Evolutionary conservation across 2,888 invertebrate genomes (phyloP), one percentile per base, ranked within the genome.

Genomic region (Tyria jacobaeae): DNA sequence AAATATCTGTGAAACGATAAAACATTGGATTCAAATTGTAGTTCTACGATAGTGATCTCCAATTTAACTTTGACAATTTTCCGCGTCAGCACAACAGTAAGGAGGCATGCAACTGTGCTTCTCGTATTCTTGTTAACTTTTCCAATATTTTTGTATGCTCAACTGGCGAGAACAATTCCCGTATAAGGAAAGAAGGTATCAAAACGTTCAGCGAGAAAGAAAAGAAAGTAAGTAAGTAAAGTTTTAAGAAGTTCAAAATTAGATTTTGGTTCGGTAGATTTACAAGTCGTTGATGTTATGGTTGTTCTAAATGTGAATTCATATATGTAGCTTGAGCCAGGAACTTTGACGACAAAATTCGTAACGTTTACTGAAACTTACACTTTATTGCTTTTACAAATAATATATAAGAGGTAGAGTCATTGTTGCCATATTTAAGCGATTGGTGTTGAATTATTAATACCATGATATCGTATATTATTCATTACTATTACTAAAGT

Each of bases 41-140:
- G 54, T 49, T 60, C 15, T 27, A 62, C 66, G 83, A 83, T 85
- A 84, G 75, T 79, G 84, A 88, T 88, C 87, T 85, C 78, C 88
- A 89, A 89, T 89, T 86, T 89, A 89, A 89, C 83, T 89, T 89
- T 78, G 68, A 73, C 82, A 80, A 84, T 88, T 83, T 77, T 72
- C 79, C 69, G 81, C 73, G 81, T 78, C 68, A 64, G 70, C 71
- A 66, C 79, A 76, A 77, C 75, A 68, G 68, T 70, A 67, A 35
- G 48, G 25, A 68, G 74, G 68, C 66, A 75, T 83, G 81, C 80
- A 80, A 64, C 71, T 68, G 66, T 76, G 70, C 71, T 56, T 15
- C 47, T 56, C 35, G 60, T 64, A 66, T 63, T 60, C 76, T 55
- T 65, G 68, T 71, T 78, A 86, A 86, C 84, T 85, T 86, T 85